A percentile compares a stretch with the other conserved stretches of the same genome.
Conservation (phyloP, 2,113 vertebrate species). For the Clarias batrachus region DNA sequence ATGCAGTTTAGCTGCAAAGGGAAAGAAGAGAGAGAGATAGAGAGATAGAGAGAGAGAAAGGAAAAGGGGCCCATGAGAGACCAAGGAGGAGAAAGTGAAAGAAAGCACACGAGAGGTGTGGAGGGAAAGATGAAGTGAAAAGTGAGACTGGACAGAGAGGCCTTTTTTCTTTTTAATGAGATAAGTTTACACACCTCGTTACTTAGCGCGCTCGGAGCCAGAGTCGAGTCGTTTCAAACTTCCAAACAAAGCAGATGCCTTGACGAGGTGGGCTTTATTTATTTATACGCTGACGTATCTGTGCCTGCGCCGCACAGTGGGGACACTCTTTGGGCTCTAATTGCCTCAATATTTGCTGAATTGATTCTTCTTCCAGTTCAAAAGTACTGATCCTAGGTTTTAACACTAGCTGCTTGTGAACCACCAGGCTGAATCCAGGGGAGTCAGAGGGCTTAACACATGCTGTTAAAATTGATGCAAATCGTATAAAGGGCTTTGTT, state of each 20-base stretch:
- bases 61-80: neutral
- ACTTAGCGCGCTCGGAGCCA: conserved; percentile 62
- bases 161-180: conserved; percentile 59
- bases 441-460: neutral
- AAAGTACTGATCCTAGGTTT: conserved; percentile 25
- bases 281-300: conserved; percentile 65
- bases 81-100: conserved; percentile 19
- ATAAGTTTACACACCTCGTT: conserved; percentile 73
- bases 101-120: conserved; percentile 29
- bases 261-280: conserved; percentile 52
- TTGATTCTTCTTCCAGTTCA: conserved; percentile 67
- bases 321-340: conserved; percentile 57
- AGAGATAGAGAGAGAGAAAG: neutral
- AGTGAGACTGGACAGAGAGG: conserved; percentile 26
- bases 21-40: conserved; percentile 6
- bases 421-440: neutral
- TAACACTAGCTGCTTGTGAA: conserved; percentile 29
- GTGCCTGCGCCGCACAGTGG: conserved; percentile 17
- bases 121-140: conserved; percentile 35
- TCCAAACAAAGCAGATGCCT: conserved; percentile 32
- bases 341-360: conserved; percentile 74
- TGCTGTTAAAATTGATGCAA: neutral
- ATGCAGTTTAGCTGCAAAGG: conserved; percentile 18
- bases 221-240: conserved; percentile 28
- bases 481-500: neutral